These are phyloP conservation scores for Labrus mixtus DNA, from an alignment of 2,113 vertebrate genomes.

Conservation along the genomic window DNA sequence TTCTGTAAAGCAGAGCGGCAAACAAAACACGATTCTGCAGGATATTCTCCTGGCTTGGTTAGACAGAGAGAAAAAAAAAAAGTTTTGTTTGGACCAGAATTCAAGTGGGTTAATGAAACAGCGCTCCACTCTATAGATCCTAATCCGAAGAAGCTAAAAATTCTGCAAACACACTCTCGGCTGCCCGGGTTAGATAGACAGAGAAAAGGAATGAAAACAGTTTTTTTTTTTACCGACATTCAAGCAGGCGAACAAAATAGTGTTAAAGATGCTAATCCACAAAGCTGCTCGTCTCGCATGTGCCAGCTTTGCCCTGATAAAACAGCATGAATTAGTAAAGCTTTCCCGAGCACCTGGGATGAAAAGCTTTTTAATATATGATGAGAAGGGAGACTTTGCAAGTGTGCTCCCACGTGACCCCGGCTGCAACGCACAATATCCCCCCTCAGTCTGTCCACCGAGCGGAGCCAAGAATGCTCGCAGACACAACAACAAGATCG, in stretches of 20 bases:
- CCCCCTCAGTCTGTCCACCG: slow-evolving; percentile 56
- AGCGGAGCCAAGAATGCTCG: slow-evolving; percentile 38
- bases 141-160: slow-evolving; percentile 51
- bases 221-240: slow-evolving; percentile 35
- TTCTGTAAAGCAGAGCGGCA: slow-evolving; percentile 55
- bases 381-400: slow-evolving; percentile 69
- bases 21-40: slow-evolving; percentile 61
- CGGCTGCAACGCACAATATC: slow-evolving; percentile 45
- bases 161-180: slow-evolving; percentile 42
- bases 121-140: slow-evolving; percentile 36
- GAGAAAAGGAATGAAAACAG: slow-evolving; percentile 50
- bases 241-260: slow-evolving; percentile 63
- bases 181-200: slow-evolving; percentile 39
- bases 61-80: slow-evolving; percentile 17
- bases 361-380: slow-evolving; percentile 76
- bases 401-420: slow-evolving; percentile 61
- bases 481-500: not conserved
- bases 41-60: slow-evolving; percentile 56
- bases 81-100: slow-evolving; percentile 46
- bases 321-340: slow-evolving; percentile 75
- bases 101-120: slow-evolving; percentile 59
- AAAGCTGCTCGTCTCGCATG: slow-evolving; percentile 59
- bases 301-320: slow-evolving; percentile 60
- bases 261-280: slow-evolving; percentile 75
- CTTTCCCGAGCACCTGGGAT: slow-evolving; percentile 70